These are phyloP conservation scores for Donacobius atricapilla DNA, from an alignment of 2,113 vertebrate genomes.

Conservation along the genomic window DNA sequence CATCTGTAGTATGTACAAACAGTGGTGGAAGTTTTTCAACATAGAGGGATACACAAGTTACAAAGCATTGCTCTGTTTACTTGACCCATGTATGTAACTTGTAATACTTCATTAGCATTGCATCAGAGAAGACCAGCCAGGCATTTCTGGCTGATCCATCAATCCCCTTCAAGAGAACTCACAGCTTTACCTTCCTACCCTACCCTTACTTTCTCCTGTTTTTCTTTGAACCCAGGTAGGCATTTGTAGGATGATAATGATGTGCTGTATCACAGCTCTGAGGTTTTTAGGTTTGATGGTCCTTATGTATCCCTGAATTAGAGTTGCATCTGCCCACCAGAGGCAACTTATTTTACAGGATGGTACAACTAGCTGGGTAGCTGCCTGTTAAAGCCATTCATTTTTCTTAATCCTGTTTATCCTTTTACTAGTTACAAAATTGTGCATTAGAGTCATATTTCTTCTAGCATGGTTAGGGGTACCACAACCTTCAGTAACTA, in stretches of 20 bases:
- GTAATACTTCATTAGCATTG: neutral
- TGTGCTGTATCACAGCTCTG: neutral
- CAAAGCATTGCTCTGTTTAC: neutral
- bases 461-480: neutral
- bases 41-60: neutral
- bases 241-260: neutral
- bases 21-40: neutral
- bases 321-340: neutral
- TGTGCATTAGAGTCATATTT: neutral
- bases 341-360: neutral
- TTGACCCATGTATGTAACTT: neutral
- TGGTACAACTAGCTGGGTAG: neutral
- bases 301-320: neutral
- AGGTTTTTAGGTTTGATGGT: neutral
- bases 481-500: neutral
- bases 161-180: neutral
- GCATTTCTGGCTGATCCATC: neutral
- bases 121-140: neutral
- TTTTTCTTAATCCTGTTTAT: neutral
- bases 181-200: neutral
- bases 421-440: neutral
- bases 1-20: neutral
- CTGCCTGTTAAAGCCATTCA: neutral
- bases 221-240: neutral
- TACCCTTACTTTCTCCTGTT: neutral